phyloP scores from a whole-genome alignment of 2,888 invertebrate species.

The Scrobipalpa atriplicella region DNA sequence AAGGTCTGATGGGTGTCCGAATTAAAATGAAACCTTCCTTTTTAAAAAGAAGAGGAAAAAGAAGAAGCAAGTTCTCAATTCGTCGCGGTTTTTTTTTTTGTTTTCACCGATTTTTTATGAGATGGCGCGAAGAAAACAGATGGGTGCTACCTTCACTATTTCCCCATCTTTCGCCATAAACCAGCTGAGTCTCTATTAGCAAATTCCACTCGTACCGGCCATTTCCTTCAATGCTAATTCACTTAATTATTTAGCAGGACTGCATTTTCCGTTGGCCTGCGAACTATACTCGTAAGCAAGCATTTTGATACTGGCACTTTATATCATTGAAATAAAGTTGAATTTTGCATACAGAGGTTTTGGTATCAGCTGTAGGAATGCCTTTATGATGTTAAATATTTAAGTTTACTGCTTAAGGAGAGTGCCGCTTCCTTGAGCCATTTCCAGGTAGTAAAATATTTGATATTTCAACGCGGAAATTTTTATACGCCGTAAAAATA shows the following conservation, averaged over 20 bases:
- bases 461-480: neutral
- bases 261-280: neutral
- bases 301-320: neutral
- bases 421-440: neutral
- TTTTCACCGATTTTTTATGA: too few relatives aligned
- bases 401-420: neutral
- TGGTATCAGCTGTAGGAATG: neutral
- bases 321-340: neutral
- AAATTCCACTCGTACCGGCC: neutral
- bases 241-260: slow-evolving; percentile 11
- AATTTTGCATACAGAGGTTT: neutral
- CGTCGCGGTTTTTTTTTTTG: too few relatives aligned
- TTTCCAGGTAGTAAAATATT: neutral
- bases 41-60: too few relatives aligned
- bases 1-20: too few relatives aligned
- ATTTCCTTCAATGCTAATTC: slow-evolving; percentile 20
- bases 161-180: slow-evolving; percentile 5
- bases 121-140: too few relatives aligned
- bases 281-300: neutral
- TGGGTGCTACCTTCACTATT: too few relatives aligned
- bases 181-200: neutral
- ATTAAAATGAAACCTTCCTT: too few relatives aligned
- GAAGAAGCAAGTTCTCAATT: too few relatives aligned
- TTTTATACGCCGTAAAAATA: neutral
- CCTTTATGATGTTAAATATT: slow-evolving; percentile 12